Evolutionary conservation across 2,888 invertebrate species (phyloP).

Genomic region (Drosophila longiperda): DNA sequence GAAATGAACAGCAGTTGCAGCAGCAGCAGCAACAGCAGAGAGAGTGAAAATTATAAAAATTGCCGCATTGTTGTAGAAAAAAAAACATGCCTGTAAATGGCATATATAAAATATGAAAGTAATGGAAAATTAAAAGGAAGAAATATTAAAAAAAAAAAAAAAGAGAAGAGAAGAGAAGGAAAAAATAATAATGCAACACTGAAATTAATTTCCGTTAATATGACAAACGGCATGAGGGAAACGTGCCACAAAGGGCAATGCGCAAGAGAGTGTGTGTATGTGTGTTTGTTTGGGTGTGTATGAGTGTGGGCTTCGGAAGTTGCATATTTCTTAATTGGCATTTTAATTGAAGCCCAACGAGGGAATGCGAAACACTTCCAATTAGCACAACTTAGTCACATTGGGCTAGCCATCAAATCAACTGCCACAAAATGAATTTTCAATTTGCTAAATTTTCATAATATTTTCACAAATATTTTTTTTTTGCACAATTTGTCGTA

Average conservation of each 20-base stretch:
- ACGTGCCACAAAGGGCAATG: conserved; percentile 13
- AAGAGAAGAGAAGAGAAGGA: not conserved
- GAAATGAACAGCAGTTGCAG: conserved; percentile 65
- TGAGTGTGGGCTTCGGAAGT: conserved; percentile 53
- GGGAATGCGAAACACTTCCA: conserved; percentile 14
- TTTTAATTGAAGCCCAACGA: conserved; percentile 65
- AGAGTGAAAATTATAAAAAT: conserved; percentile 63
- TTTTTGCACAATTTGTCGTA: conserved; percentile 15
- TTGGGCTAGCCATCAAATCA: conserved; percentile 9
- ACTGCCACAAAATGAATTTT: conserved; percentile 16
- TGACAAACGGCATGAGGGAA: conserved; percentile 9
- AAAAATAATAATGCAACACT: conserved; percentile 52
- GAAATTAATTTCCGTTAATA: conserved; percentile 76
- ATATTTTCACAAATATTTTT: conserved; percentile 7
- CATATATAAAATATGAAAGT: conserved; percentile 28
- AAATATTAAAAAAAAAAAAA: conserved; percentile 14
- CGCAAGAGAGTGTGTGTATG: conserved; percentile 1
- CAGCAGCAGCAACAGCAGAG: conserved; percentile 30
- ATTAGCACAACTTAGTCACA: conserved; percentile 23
- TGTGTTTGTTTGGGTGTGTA: not conserved
- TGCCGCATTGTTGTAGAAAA: conserved; percentile 50
- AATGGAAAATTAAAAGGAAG: conserved; percentile 29
- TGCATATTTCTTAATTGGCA: conserved; percentile 70
- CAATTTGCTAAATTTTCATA: conserved; percentile 27
- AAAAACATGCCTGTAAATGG: conserved; percentile 16